Base-by-base conservation (phyloP, 2,113 vertebrate genomes). In the Girardinichthys multiradiatus region DNA sequence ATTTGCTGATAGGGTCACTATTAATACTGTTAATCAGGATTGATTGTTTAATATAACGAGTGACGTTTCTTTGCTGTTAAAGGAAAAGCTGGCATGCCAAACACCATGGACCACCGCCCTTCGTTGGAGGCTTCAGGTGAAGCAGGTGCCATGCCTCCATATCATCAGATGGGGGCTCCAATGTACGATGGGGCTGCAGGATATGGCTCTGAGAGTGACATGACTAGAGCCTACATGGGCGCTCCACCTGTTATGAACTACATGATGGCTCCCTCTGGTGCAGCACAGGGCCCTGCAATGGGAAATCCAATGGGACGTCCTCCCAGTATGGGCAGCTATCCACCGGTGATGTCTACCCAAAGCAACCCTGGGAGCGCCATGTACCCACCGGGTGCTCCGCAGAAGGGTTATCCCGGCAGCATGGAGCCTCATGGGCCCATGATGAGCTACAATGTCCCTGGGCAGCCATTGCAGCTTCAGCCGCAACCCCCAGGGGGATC, bases 61-160 rank as follows among this genome's bases (percentile, higher is more conserved):
- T 24, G 26, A 45, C 17, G 42, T 45, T 14, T 59, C 5, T 35
- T 37, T 51, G 30, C 86, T 61, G 69, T 82, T 86, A 71, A 68
- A 99, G 98, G 96, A 64, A 98, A 98, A 89, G 94, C 94, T 78
- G 90, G 94, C 21, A 90, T 94, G 79, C 95, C 96, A 77, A 94
- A 94, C 77, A 88, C 95, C 0, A 94, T 96, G 89, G 95, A 96
- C 59, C 95, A 95, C 85, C 93, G 96, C 57, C 95, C 96, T 26
- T 81, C 95, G 21, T 93, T 98, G 3, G 97, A 99, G 84, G 95
- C 92, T 63, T 85, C 94, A n/a, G 93, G 87, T 0, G 97, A 98
- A 12, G 76, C 64, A 0, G 93, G 93, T 27, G 80, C 83, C 31
- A 96, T 97, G 91, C 90, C 96, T 2, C 87, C 95, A 4, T 98